Conservation (phyloP, 1,140 invertebrate genomes). For the Plodia interpunctella region DNA sequence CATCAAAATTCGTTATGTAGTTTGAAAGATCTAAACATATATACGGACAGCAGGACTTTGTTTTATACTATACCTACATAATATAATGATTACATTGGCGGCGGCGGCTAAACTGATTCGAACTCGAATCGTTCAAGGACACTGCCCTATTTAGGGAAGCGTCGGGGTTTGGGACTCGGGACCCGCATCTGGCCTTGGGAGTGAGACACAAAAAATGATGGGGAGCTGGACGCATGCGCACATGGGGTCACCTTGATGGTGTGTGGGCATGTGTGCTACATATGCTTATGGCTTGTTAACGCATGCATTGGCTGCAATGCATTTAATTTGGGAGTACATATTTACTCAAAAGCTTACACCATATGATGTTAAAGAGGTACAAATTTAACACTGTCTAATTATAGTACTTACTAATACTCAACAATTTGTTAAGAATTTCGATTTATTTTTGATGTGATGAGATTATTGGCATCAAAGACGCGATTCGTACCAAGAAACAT, state of each 20-base stretch:
- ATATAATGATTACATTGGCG: background rate
- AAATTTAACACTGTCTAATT: too few relatives aligned
- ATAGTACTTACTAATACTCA: too few relatives aligned
- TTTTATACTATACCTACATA: too few relatives aligned
- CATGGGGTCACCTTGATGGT: conserved; percentile 39
- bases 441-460: too few relatives aligned
- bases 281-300: background rate
- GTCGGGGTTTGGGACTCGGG: conserved; percentile 32
- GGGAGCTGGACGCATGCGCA: conserved; percentile 42
- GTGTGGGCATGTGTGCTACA: background rate
- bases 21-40: too few relatives aligned
- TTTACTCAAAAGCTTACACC: background rate
- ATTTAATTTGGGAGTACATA: background rate
- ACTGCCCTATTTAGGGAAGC: conserved; percentile 37
- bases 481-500: background rate
- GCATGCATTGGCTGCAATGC: background rate
- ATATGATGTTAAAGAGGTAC: too few relatives aligned
- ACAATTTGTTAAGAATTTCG: too few relatives aligned
- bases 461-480: background rate
- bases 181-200: conserved; percentile 28
- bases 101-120: background rate
- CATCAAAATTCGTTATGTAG: too few relatives aligned
- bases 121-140: conserved; percentile 33
- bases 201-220: conserved; percentile 21
- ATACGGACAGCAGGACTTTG: too few relatives aligned